Conservation (phyloP, 2,113 vertebrate species). For the Gnathonemus echidnorhynchus region DNA sequence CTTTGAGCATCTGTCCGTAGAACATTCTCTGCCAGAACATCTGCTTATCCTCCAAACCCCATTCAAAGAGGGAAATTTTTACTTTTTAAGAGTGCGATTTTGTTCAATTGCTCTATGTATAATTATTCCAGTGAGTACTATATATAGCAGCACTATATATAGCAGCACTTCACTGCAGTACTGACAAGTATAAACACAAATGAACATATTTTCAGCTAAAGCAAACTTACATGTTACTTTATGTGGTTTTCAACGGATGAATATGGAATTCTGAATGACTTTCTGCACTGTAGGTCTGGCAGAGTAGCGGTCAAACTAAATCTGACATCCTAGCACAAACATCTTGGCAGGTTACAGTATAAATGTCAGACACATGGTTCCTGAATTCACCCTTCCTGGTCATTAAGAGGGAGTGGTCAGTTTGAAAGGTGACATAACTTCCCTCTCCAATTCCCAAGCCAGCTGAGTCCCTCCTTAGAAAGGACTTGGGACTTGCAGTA, state of each 20-base stretch:
- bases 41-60: background rate
- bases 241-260: background rate
- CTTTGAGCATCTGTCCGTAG: background rate
- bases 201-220: background rate
- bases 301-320: background rate
- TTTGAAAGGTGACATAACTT: background rate
- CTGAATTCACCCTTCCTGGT: background rate
- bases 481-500: background rate
- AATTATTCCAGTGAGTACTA: background rate
- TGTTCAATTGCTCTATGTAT: background rate
- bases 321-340: background rate
- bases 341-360: background rate
- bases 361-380: background rate
- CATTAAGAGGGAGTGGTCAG: conserved; percentile 2
- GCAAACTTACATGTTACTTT: background rate
- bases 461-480: background rate
- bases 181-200: background rate
- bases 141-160: background rate
- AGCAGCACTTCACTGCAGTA: background rate
- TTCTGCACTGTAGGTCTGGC: background rate
- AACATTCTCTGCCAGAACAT: conserved; percentile 3
- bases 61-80: background rate
- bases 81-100: background rate
- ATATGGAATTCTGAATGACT: background rate
- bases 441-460: background rate